Evolutionary conservation across 1,140 invertebrate genomes (phyloP), one percentile per base, ranked within the genome.

Genomic region (Aphis gossypii): DNA sequence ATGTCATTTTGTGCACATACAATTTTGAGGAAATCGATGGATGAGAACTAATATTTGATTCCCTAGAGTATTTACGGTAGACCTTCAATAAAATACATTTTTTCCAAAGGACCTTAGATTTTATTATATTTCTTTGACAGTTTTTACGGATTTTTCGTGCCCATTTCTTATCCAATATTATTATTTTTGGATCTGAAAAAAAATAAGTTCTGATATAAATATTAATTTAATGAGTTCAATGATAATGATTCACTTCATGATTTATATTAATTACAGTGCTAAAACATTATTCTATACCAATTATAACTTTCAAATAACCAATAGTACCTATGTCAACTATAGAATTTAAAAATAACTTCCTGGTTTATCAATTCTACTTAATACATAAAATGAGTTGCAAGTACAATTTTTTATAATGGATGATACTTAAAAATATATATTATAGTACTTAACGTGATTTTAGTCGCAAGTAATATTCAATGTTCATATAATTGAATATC

Each of bases 401-500:
- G 30, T 68, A 14, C 8, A 68, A 68, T 68, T 5, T 18, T 68
- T 11, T 14, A 35, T 88, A 88, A 88, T 23, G 86, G 86, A 88
- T 88, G 46, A 35, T 5, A 88, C 35, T 48, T 88, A 51, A n/a
- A 48, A 20, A 88, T 51, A 30, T 88, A 21, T 20, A 25, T 21
- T 35, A 51, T 21, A 35, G 18, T 88, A 35, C 46, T 46, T 46
- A 0, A 46, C 11, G 8, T 21, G 18, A n/a, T 35, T 87, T 54
- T 51, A 18, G 14, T n/a, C 46, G 51, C 86, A 35, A 35, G 38
- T 88, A 88, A 88, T 88, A 88, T 35, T 88, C 25, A 88, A 88
- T 88, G 54, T 51, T 88, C 25, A 21, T n/a, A 18, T 51, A 35
- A 68, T 11, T 14, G 14, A 35, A 35, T 35, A 35, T 35, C 35